Percentiles rank a stretch among this genome's conserved stretches.
Conservation (phyloP, 1,140 invertebrate genomes). For the Grapholita molesta region DNA sequence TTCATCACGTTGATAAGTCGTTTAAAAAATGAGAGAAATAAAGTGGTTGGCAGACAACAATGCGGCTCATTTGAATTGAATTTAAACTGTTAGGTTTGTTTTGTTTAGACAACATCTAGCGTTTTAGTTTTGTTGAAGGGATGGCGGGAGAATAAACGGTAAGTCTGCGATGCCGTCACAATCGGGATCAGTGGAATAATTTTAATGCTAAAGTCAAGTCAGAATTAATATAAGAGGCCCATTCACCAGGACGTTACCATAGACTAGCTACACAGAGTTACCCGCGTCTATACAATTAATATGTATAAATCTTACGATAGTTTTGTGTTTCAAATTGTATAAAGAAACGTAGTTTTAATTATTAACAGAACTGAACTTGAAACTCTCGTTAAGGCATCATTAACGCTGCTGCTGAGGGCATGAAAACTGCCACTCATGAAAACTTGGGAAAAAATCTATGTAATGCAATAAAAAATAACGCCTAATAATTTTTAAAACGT, state of each 20-base stretch:
- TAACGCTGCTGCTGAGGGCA: too few species aligned
- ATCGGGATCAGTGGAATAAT: background rate
- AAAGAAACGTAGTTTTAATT: too few species aligned
- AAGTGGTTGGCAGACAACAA: constrained; percentile 60
- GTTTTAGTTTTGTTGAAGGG: constrained; percentile 22
- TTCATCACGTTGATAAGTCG: constrained; percentile 42
- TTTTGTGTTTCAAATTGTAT: too few species aligned
- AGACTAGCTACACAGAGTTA: too few species aligned
- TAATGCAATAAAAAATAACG: too few species aligned
- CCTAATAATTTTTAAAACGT: background rate
- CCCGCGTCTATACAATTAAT: too few species aligned
- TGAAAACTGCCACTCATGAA: too few species aligned
- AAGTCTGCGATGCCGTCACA: background rate
- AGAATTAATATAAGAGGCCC: background rate
- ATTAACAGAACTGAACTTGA: too few species aligned
- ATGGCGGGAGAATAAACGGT: constrained; percentile 1
- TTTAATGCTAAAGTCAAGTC: background rate
- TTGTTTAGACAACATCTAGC: constrained; percentile 34
- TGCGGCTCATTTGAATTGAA: constrained; percentile 63
- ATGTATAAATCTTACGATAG: too few species aligned
- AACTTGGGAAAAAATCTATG: too few species aligned
- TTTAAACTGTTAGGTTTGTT: constrained; percentile 30
- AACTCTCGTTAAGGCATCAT: too few species aligned
- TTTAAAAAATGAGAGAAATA: constrained; percentile 55
- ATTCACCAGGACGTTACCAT: background rate